Conservation (phyloP, 2,113 vertebrate genomes). For the Ptilorrhoa leucosticta region DNA sequence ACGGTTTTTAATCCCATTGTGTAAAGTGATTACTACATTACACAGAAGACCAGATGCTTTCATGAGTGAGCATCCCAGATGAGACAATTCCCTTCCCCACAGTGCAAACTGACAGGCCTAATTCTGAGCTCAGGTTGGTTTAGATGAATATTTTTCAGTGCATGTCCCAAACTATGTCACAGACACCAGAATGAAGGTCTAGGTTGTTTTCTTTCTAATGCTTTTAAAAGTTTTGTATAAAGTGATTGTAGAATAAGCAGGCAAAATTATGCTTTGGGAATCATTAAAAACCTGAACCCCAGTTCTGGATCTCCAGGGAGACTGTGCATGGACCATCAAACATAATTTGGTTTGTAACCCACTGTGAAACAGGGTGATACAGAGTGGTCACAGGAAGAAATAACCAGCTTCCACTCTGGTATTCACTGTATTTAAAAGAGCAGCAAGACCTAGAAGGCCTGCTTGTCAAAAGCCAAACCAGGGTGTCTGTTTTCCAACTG, state of each 20-base stretch:
- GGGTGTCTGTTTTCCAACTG: neutral
- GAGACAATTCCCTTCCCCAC: neutral
- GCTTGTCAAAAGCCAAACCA: neutral
- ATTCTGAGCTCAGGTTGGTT: neutral
- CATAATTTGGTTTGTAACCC: neutral
- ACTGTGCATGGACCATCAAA: neutral
- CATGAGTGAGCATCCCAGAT: neutral
- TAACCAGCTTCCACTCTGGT: neutral
- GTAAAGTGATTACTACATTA: neutral
- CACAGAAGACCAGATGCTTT: neutral
- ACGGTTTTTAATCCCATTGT: neutral
- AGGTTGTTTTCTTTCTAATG: neutral
- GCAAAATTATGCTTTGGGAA: neutral
- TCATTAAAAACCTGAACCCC: neutral
- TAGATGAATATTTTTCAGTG: neutral
- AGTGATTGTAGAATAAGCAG: neutral
- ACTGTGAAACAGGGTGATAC: neutral
- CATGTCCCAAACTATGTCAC: neutral
- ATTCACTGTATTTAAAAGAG: neutral
- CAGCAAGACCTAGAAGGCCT: neutral
- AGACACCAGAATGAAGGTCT: neutral
- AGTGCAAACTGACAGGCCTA: neutral
- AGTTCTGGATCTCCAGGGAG: neutral
- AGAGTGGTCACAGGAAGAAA: neutral
- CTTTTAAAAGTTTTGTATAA: neutral